These are phyloP conservation scores for Stenodera caucasica DNA, from an alignment of 2,888 invertebrate genomes.

Conservation along the genomic window DNA sequence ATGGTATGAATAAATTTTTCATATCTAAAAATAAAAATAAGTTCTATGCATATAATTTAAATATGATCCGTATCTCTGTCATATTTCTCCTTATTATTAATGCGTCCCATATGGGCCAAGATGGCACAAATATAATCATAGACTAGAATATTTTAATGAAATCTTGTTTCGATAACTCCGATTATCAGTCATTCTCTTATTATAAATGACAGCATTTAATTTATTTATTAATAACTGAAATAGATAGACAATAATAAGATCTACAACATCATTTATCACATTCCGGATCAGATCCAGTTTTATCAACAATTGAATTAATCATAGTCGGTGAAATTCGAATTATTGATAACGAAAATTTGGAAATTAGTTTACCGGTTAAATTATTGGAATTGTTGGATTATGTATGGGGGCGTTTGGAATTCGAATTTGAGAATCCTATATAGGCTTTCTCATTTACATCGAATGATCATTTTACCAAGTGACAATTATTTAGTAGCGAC, in stretches of 20 bases:
- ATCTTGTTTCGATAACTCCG: neutral
- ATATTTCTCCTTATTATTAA: neutral
- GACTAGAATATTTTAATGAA: neutral
- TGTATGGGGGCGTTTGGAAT: neutral
- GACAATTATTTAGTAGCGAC: conserved; percentile 15
- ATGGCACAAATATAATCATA: neutral
- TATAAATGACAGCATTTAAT: conserved; percentile 9
- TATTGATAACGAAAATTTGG: neutral
- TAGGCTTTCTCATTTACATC: conserved; percentile 6
- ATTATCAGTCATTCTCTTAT: neutral
- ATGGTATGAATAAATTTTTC: conserved; percentile 12
- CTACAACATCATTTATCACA: conserved; percentile 10
- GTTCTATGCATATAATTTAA: conserved; percentile 10
- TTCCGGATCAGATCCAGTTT: neutral
- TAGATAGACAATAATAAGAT: neutral
- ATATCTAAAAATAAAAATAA: conserved; percentile 10
- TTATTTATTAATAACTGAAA: neutral
- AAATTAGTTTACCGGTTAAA: no score
- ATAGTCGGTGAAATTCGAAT: neutral
- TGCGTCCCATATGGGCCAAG: neutral
- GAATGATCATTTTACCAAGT: conserved; percentile 8
- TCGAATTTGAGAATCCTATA: neutral
- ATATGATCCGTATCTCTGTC: conserved; percentile 11
- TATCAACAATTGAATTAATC: conserved; percentile 9
- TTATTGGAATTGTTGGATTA: no score